Percentiles rank a stretch among this genome's conserved stretches.
phyloP scores from a whole-genome alignment of 92 coral and sea anemone genomes.

The Hydrozoanthus gracilis region DNA sequence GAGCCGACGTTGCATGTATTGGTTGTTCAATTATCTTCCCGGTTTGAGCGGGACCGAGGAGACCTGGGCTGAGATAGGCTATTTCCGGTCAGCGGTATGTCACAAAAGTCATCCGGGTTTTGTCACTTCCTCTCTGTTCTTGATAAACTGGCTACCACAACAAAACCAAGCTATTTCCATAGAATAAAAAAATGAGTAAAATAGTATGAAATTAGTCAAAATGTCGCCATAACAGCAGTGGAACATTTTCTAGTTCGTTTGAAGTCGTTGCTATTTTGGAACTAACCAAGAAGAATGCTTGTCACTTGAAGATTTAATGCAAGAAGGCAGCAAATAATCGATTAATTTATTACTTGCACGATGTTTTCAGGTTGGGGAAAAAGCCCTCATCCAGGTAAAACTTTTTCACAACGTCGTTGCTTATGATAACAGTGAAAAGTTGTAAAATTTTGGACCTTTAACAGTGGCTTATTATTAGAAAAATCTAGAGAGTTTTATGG shows the following conservation, averaged over 20 bases:
- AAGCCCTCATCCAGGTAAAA: conserved; percentile 25
- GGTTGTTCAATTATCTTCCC: neutral
- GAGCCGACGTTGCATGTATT: neutral
- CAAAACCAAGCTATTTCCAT: neutral
- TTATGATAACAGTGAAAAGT: neutral
- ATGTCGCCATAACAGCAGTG: too few species aligned
- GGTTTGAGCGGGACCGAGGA: neutral
- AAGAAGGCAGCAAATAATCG: neutral
- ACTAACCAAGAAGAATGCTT: neutral
- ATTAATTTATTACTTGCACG: neutral
- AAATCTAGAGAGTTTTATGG: too few species aligned
- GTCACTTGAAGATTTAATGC: neutral
- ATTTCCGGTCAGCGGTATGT: conserved; percentile 43
- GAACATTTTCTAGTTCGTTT: neutral
- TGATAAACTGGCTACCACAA: conserved; percentile 8
- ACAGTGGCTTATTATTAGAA: too few species aligned
- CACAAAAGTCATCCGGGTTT: conserved; percentile 15
- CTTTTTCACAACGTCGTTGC: neutral
- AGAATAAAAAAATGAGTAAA: neutral
- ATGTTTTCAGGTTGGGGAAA: conserved; percentile 80
- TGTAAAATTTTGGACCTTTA: too few species aligned
- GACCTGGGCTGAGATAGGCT: neutral
- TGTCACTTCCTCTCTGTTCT: neutral
- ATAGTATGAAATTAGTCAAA: neutral
- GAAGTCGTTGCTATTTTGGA: neutral